Conservation (phyloP, 1,140 invertebrate genomes). For the Latrodectus geometricus region DNA sequence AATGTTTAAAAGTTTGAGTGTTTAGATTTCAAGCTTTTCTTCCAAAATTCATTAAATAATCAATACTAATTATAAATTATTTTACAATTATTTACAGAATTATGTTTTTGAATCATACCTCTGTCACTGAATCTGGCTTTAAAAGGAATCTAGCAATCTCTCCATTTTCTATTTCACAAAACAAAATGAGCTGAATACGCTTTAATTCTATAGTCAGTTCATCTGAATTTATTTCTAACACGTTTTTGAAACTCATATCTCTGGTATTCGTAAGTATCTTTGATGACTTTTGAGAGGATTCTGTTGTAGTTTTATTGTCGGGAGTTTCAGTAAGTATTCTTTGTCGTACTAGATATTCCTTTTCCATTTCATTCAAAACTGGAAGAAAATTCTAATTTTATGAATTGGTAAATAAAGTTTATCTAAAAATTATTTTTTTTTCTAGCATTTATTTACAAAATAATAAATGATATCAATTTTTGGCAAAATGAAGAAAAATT, state of each 20-base stretch:
- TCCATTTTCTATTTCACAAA: neutral
- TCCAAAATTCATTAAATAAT: neutral
- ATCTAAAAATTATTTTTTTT: no score
- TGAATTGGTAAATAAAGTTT: no score
- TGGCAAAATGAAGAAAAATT: no score
- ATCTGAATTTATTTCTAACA: neutral
- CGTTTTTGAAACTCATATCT: neutral
- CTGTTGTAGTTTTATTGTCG: neutral
- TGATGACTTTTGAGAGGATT: neutral
- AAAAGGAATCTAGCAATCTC: neutral
- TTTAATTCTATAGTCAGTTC: neutral
- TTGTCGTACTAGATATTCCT: neutral
- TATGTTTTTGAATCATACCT: neutral
- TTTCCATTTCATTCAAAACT: neutral
- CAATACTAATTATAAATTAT: neutral
- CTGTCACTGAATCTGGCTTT: neutral
- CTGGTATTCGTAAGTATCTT: neutral
- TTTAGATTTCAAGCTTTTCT: no score
- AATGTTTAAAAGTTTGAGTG: no score
- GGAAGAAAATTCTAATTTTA: neutral
- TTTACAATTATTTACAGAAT: neutral
- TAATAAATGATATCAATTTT: no score
- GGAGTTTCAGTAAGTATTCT: neutral
- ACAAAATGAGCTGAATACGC: neutral
- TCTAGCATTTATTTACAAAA: no score